phyloP scores from a whole-genome alignment of 2,888 invertebrate species.

The Thymelicus acteon region DNA sequence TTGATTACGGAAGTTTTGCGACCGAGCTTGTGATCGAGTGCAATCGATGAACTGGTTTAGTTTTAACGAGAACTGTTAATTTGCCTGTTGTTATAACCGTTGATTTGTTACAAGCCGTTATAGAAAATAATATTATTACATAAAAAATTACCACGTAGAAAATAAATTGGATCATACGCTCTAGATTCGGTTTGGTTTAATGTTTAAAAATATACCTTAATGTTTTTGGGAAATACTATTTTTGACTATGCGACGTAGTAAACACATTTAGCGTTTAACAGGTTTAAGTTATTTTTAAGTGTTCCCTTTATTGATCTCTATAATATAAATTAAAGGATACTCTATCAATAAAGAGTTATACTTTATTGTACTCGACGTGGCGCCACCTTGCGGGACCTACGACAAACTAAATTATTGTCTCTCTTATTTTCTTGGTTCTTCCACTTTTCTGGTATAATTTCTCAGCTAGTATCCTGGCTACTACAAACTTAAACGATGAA shows the following conservation, averaged over 20 bases:
- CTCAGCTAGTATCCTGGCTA: too few species aligned
- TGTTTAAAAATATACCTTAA: background rate
- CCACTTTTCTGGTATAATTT: too few species aligned
- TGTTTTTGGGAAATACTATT: background rate
- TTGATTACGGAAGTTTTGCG: slow-evolving; percentile 62
- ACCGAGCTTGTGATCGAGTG: slow-evolving; percentile 52
- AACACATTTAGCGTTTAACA: background rate
- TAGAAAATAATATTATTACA: background rate
- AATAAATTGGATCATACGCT: background rate
- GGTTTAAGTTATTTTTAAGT: background rate
- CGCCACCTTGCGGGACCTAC: too few species aligned
- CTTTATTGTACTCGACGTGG: too few species aligned
- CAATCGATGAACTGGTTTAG: slow-evolving; percentile 38
- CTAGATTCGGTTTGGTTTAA: background rate
- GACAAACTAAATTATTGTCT: too few species aligned
- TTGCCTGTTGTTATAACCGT: slow-evolving; percentile 17
- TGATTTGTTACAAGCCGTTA: background rate
- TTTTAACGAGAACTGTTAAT: slow-evolving; percentile 37
- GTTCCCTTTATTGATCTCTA: slow-evolving; percentile 5
- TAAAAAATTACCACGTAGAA: background rate
- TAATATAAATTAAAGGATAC: background rate
- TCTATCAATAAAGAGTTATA: too few species aligned
- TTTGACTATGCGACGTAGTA: background rate
- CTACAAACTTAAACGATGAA: too few species aligned
- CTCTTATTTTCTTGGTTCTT: too few species aligned